These are phyloP conservation scores for Scaptomyza graminum DNA, from an alignment of 1,140 invertebrate species.

Conservation along the genomic window DNA sequence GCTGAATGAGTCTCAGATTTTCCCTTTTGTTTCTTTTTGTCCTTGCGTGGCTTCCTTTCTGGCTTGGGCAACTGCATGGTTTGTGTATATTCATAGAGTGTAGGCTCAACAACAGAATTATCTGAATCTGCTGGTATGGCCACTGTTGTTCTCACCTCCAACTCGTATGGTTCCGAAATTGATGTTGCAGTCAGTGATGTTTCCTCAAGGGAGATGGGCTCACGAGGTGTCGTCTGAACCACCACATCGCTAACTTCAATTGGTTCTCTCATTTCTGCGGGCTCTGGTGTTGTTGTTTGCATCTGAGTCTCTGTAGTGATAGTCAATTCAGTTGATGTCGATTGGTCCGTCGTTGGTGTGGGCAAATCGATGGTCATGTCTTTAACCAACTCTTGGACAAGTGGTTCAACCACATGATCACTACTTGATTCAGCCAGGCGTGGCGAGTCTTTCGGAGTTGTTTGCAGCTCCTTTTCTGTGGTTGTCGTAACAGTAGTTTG, in stretches of 20 bases:
- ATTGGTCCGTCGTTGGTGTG: slow-evolving; percentile 66
- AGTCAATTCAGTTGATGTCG: slow-evolving; percentile 60
- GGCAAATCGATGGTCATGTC: slow-evolving; percentile 79
- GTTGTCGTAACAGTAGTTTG: slow-evolving; percentile 86
- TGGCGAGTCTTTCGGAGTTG: slow-evolving; percentile 84
- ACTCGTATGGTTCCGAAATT: slow-evolving; percentile 86
- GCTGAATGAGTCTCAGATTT: slow-evolving; percentile 17
- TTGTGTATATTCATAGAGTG: slow-evolving; percentile 75
- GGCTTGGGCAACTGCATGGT: slow-evolving; percentile 74
- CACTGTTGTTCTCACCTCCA: slow-evolving; percentile 87
- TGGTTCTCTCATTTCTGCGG: slow-evolving; percentile 48
- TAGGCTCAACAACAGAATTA: slow-evolving; percentile 61
- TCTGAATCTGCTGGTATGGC: slow-evolving; percentile 85
- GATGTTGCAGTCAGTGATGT: slow-evolving; percentile 78
- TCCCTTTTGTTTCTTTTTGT: slow-evolving; percentile 20
- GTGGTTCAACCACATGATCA: slow-evolving; percentile 58
- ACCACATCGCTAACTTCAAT: slow-evolving; percentile 79
- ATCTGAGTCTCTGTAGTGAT: slow-evolving; percentile 83
- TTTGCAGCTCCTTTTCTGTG: slow-evolving; percentile 85
- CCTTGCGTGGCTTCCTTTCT: slow-evolving; percentile 45
- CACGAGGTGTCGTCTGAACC: slow-evolving; percentile 84
- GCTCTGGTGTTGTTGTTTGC: slow-evolving; percentile 83
- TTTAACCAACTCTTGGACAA: slow-evolving; percentile 82
- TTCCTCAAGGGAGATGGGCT: slow-evolving; percentile 59
- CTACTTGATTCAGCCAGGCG: slow-evolving; percentile 52